Base-by-base conservation (phyloP, 2,888 invertebrate species). In the Diarsia brunnea region DNA sequence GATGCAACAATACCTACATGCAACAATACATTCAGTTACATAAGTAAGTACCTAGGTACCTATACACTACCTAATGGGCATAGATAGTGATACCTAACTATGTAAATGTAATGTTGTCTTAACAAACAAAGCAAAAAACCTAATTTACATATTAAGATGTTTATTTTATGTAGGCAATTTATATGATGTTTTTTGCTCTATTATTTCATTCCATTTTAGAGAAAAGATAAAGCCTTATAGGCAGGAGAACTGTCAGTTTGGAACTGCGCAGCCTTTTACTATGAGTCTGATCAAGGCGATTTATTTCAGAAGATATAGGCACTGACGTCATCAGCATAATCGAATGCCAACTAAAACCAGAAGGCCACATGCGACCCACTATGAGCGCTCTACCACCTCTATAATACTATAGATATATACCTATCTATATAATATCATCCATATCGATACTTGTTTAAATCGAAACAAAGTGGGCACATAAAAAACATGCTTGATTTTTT, bases 281-380 rank as follows among this genome's bases (percentile, higher is more conserved):
- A 91, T 31, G 45, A 67, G 47, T 85, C 90, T 90, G 91, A 94
- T 92, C 94, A 95, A 95, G 94, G 94, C 88, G 85, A 93, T 88
- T 90, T 92, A 90, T 92, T 93, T 92, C 90, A 88, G 90, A 91
- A 89, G 89, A 91, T 90, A 91, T 89, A 19, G 27, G 8, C 27
- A 84, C 74, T 95, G 92, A 95, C 94, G 95, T 95, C 93, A 95
- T 82, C 78, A 73, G 73, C 85, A 88, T 89, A 88, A 91, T 89
- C 87, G 89, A 92, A 92, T 89, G 87, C 88, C 84, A 88, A 90
- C 92, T 90, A 91, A 92, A 92, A 93, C 89, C 89, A 90, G 92
- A 93, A 95, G 94, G 93, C 92, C 94, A 89, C 88, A 87, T 84
- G 87, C 92, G 88, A 87, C 92, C 91, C 90, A 92, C 92, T 63